Base-by-base conservation (phyloP, 2,888 invertebrate genomes). In the Lapara coniferarum region DNA sequence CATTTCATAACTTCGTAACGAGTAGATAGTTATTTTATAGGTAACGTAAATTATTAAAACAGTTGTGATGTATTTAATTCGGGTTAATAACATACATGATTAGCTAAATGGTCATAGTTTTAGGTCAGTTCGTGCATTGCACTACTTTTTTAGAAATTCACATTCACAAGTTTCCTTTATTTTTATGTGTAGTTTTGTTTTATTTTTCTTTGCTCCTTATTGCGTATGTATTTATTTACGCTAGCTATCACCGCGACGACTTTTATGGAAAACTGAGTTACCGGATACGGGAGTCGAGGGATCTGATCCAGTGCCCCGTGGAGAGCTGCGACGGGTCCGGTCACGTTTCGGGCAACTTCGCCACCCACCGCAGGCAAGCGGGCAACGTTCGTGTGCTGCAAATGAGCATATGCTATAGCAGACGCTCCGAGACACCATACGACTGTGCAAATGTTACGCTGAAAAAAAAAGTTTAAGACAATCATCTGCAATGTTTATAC, bases 281-380 rank as follows among this genome's bases (percentile, higher is more conserved):
- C 89, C 95, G 96, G 88, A 94, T 95, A 84, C 95, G 96, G 86
- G 96, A 96, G 87, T 95, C 95, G 76, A 95, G 95, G 94, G 96
- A 96, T 94, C 95, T 96, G 88, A 95, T 97, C 89, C 96, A 96
- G 93, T 97, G 97, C 88, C 97, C 97, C 75, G 97, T 97, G 80
- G 94, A 94, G 86, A 94, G 94, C 94, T 97, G 97, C 95, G 97
- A 97, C 94, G 97, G 97, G 82, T 96, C 96, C 92, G 97, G 97
- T 85, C 97, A 98, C 95, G 95, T 97, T 88, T 97, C 97, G 83
- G 97, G 97, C 86, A 97, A 97, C 95, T 98, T 97, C 95, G 96
- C 97, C 82, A 97, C 97, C 80, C 97, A 98, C 94, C 96, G 97
- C 94, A 97, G 96, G 96, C 96, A 96, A 96, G 96, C 95, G 88